A percentile compares a stretch with the other conserved stretches of the same genome.
Conservation (phyloP, 2,113 vertebrate species). For the human (Homo sapiens) region GRCh38 chr20:60255501-60256000, state of each 20-base stretch:
- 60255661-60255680: constrained; percentile 10
- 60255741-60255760: constrained; percentile 39
- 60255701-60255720: constrained; percentile 47
- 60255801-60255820: constrained; percentile 21
- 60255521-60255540: fast-evolving
- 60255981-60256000: background rate
- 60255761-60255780: constrained; percentile 14
- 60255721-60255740: constrained; percentile 39
- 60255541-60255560: fast-evolving
- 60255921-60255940: constrained; percentile 45
- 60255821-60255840: constrained; percentile 13
- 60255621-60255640: background rate
- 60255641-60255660: constrained; percentile 28
- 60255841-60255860: constrained; percentile 49
- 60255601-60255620: fast-evolving
- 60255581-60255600: background rate
- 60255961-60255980: fast-evolving
- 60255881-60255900: constrained; percentile 61
- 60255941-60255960: constrained; percentile 15
- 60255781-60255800: constrained; percentile 53
- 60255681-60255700: constrained; percentile 22
- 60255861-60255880: background rate
- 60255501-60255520: background rate
- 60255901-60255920: constrained; percentile 67
- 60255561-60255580: fast-evolving